Base-by-base conservation (phyloP, 1,140 invertebrate genomes). In the Anoplophora glabripennis region DNA sequence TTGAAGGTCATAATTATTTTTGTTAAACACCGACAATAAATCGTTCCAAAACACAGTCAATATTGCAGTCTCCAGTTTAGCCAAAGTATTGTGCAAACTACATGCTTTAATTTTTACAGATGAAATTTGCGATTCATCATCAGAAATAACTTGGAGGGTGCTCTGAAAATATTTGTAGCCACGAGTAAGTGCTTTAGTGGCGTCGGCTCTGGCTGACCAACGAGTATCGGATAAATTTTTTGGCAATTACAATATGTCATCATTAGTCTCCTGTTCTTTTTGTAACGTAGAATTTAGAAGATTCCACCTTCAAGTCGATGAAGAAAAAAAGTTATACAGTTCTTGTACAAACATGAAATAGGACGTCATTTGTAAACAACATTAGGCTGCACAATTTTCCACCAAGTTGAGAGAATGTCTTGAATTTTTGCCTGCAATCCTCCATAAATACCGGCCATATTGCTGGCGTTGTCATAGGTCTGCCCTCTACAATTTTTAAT, bases 401-500 rank as follows among this genome's bases (percentile, higher is more conserved):
- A 74, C 67, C 54, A 73, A 68, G 62, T 75, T 76, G 7, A 73
- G 52, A 1, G 71, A 69, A 65, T 74, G 65, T 61, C 59, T 53
- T 64, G 45, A 52, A 75, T 71, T 58, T 56, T 45, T 15, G 71
- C 69, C 68, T 76, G 73, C 34, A 76, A 59, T 36, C 73, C 73
- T 46, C 52, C 69, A 57, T 76, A 74, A 4, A 38, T 53, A n/a
- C 73, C 75, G 59, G 64, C 66, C 71, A 77, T 76, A 51, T 74
- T 78, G 9, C 45, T 21, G 9, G 72, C 72, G 70, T 75, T 77
- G 54, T 75, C 72, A 41, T 74, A 73, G 10, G 58, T 61, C 48
- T 75, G 70, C 14, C 61, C 67, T 45, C 73, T 42, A 57, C 70
- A 74, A 65, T 75, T 60, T 59, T 74, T 66, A 33, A 75, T 69